These are phyloP conservation scores for Heliocidaris tuberculata DNA, from an alignment of 35 echinoderm and acorn worm genomes.

Conservation along the genomic window DNA sequence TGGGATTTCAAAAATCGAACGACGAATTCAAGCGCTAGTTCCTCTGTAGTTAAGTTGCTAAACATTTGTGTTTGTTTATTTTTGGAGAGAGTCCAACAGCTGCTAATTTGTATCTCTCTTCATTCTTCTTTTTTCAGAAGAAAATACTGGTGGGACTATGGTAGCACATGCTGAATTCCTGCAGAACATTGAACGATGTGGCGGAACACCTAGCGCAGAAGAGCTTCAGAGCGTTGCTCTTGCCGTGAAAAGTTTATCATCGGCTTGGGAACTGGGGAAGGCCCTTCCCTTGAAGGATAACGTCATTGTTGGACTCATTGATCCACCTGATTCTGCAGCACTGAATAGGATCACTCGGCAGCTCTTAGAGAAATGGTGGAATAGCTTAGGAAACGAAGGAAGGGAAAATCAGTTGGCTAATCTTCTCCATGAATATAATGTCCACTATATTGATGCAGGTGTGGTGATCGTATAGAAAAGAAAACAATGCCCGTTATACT, in stretches of 20 bases:
- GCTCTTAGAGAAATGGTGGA: background rate
- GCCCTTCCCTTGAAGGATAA: background rate
- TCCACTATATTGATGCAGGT: background rate
- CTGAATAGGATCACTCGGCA: background rate
- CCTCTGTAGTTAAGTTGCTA: too few species aligned
- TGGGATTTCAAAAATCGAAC: too few species aligned
- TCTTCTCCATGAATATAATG: background rate
- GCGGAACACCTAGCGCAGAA: background rate
- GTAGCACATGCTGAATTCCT: too few species aligned
- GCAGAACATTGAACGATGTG: too few species aligned
- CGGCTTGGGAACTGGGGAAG: background rate
- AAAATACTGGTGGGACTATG: too few species aligned
- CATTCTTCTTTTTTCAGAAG: background rate
- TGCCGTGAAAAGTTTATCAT: background rate
- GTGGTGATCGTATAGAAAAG: too few species aligned
- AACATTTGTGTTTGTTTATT: too few species aligned
- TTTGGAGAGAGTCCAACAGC: too few species aligned
- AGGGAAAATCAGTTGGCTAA: background rate
- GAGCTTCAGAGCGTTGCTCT: background rate
- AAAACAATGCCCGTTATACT: background rate
- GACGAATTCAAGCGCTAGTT: too few species aligned
- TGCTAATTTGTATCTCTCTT: too few species aligned
- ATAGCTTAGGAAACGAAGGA: background rate
- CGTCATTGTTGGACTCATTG: background rate
- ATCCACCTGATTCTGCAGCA: background rate